Conservation (phyloP, 2,888 invertebrate species). For the Drosophila kokeensis region DNA sequence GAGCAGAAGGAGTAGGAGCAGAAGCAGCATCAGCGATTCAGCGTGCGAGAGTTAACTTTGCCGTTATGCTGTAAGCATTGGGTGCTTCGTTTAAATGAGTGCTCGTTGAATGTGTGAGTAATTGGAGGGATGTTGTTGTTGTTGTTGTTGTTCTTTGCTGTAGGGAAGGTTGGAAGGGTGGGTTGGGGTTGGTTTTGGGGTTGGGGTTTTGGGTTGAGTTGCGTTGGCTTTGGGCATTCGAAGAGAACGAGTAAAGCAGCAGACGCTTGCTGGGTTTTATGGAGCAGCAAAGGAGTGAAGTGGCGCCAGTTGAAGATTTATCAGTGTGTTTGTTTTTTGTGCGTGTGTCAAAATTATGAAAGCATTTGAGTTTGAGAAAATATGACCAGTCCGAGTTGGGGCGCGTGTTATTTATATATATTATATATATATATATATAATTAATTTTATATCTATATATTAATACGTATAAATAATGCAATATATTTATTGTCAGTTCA, state of each 20-base stretch:
- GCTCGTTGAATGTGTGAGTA: slow-evolving; percentile 81
- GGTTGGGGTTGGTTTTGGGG: not conserved
- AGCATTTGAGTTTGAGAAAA: slow-evolving; percentile 70
- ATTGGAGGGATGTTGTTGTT: slow-evolving; percentile 64
- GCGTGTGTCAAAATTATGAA: slow-evolving; percentile 66
- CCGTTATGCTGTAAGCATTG: slow-evolving; percentile 76
- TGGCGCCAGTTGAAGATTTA: slow-evolving; percentile 77
- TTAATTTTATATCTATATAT: not conserved
- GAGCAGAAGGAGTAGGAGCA: slow-evolving; percentile 19
- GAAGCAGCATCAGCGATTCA: slow-evolving; percentile 48
- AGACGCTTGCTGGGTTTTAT: slow-evolving; percentile 63
- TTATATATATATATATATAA: not conserved
- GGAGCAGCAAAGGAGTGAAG: slow-evolving; percentile 66
- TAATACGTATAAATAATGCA: not conserved
- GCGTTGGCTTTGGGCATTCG: not conserved
- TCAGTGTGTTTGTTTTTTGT: slow-evolving; percentile 35
- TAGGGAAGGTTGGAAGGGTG: not conserved
- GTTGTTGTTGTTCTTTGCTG: not conserved
- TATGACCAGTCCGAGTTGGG: slow-evolving; percentile 45
- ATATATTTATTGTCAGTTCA: not conserved
- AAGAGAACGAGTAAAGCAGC: slow-evolving; percentile 60
- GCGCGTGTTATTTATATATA: slow-evolving; percentile 45
- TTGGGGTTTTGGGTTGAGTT: not conserved
- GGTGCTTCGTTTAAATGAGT: slow-evolving; percentile 80
- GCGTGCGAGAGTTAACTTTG: slow-evolving; percentile 78